A percentile compares a stretch with the other conserved stretches of the same genome.
These are phyloP conservation scores for Leptothorax acervorum DNA, from an alignment of 2,888 invertebrate species.

Conservation along the genomic window DNA sequence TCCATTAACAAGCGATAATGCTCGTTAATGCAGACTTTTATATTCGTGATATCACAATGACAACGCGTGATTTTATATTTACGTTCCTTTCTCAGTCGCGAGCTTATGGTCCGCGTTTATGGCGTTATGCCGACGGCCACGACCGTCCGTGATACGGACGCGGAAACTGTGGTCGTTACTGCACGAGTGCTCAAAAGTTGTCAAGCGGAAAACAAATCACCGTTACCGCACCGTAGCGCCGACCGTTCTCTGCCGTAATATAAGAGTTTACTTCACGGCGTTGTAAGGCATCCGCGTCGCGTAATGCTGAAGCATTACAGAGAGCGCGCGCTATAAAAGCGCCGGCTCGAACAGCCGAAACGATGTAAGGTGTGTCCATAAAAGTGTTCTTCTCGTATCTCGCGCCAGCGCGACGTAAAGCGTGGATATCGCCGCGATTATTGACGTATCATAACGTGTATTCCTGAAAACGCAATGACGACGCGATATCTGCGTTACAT, in stretches of 20 bases:
- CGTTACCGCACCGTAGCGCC: constrained; percentile 38
- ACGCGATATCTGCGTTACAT: not conserved
- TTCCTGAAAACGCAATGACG: not conserved
- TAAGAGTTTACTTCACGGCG: constrained; percentile 73
- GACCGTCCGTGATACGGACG: not conserved
- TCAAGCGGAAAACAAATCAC: constrained; percentile 62
- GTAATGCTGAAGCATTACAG: constrained; percentile 74
- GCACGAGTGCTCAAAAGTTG: constrained; percentile 53
- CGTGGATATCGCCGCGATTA: constrained; percentile 41
- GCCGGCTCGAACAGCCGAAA: constrained; percentile 71
- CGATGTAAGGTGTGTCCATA: constrained; percentile 70
- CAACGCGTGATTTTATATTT: constrained; percentile 30
- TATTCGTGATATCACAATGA: constrained; percentile 1
- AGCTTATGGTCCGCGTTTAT: constrained; percentile 9
- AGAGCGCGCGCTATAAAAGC: constrained; percentile 72
- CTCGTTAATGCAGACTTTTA: constrained; percentile 15
- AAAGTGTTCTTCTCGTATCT: constrained; percentile 60
- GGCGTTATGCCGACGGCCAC: not conserved
- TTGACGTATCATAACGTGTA: constrained; percentile 33
- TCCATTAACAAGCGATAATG: constrained; percentile 2
- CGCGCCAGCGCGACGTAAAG: not conserved
- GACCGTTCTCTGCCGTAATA: constrained; percentile 23
- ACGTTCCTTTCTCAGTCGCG: not conserved
- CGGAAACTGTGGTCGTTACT: constrained; percentile 54
- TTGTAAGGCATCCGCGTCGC: constrained; percentile 70